These are phyloP conservation scores for Holocentrus rufus DNA, from an alignment of 2,797 vertebrate genomes.

Conservation along the genomic window DNA sequence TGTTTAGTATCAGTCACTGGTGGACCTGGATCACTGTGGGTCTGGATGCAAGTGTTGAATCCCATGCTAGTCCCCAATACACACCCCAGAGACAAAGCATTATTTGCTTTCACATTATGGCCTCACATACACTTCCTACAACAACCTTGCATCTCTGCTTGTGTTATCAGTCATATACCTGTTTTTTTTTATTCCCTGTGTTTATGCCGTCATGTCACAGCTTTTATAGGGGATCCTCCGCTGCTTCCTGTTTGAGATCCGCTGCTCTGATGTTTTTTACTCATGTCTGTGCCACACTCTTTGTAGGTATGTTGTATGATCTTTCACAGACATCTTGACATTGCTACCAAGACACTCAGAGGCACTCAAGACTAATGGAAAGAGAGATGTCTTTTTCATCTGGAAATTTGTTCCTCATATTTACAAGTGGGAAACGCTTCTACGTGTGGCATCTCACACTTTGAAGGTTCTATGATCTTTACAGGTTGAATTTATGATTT, in stretches of 20 bases:
- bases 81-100: slow-evolving; percentile 5
- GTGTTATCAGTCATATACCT: neutral
- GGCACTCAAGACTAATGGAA: slow-evolving; percentile 18
- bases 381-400: slow-evolving; percentile 9
- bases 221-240: slow-evolving; percentile 17
- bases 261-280: slow-evolving; percentile 13
- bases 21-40: slow-evolving; percentile 15
- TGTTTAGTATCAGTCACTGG: slow-evolving; percentile 35
- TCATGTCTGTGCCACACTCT: slow-evolving; percentile 14
- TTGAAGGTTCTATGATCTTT: neutral
- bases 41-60: slow-evolving; percentile 13
- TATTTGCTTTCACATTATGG: slow-evolving; percentile 10
- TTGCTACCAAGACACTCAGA: slow-evolving; percentile 19
- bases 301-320: slow-evolving; percentile 32
- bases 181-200: neutral
- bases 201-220: slow-evolving; percentile 4
- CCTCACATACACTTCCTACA: slow-evolving; percentile 33
- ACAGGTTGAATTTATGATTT: neutral
- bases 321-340: slow-evolving; percentile 36
- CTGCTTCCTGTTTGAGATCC: slow-evolving; percentile 31
- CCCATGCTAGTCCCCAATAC: neutral
- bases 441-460: slow-evolving; percentile 1
- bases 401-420: slow-evolving; percentile 8
- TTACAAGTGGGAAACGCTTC: neutral
- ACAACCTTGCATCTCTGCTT: slow-evolving; percentile 22